Percentiles rank a stretch among this genome's conserved stretches.
These are phyloP conservation scores for Augochlora pura DNA, from an alignment of 1,140 invertebrate genomes.

Conservation along the genomic window DNA sequence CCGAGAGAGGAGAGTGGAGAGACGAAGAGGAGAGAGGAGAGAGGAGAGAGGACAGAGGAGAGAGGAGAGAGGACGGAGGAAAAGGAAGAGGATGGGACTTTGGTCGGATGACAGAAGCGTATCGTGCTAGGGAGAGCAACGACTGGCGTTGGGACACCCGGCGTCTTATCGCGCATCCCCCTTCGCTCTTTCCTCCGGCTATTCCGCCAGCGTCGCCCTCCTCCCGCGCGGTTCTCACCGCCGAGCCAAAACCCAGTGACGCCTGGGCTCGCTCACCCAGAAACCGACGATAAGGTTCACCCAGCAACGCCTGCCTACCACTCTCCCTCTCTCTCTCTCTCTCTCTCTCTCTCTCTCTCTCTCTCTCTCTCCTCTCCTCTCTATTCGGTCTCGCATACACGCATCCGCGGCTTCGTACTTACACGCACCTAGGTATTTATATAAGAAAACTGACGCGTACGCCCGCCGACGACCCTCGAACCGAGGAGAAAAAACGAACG, in stretches of 20 bases:
- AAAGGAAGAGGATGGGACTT: constrained; percentile 43
- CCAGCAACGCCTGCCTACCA: constrained; percentile 72
- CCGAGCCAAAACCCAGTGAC: constrained; percentile 75
- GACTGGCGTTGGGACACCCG: constrained; percentile 70
- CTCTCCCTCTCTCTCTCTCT: background rate
- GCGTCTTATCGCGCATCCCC: constrained; percentile 73
- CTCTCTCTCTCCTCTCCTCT: background rate
- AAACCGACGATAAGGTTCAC: constrained; percentile 79
- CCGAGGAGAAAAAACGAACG: background rate
- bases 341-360: too few relatives aligned
- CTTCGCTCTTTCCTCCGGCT: constrained; percentile 47
- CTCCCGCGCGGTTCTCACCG: constrained; percentile 51
- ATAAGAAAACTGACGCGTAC: constrained; percentile 46
- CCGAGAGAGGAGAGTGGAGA: too few relatives aligned
- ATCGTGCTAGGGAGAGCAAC: constrained; percentile 58
- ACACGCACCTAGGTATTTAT: constrained; percentile 52
- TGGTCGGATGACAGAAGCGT: constrained; percentile 65
- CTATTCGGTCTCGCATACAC: constrained; percentile 17
- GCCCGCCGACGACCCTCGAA: constrained; percentile 31
- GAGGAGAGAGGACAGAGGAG: background rate
- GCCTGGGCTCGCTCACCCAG: constrained; percentile 78
- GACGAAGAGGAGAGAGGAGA: constrained; percentile 6
- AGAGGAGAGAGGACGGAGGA: background rate
- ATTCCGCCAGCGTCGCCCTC: constrained; percentile 48
- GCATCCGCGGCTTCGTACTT: constrained; percentile 60